Percentiles rank a stretch among this genome's conserved stretches.
Evolutionary conservation across 2,113 vertebrate genomes (phyloP).

Genomic region (Cepphus grylle): DNA sequence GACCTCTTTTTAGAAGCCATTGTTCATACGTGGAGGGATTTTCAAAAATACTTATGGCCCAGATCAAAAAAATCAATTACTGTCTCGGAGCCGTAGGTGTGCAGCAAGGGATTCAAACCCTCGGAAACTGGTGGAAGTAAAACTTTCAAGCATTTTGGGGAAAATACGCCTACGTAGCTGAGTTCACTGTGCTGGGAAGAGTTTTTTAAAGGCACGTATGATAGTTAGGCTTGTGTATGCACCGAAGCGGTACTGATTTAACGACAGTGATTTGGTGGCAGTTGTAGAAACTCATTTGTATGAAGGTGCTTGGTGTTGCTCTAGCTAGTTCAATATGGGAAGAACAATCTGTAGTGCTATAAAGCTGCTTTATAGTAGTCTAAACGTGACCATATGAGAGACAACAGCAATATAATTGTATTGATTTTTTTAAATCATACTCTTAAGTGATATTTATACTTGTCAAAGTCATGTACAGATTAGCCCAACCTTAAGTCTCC

Average conservation of each 20-base stretch:
- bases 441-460: not conserved
- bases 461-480: not conserved
- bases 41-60: not conserved
- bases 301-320: not conserved
- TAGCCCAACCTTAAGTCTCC: not conserved
- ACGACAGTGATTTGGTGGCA: not conserved
- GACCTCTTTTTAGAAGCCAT: constrained; percentile 52
- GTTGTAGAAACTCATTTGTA: not conserved
- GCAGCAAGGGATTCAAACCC: not conserved
- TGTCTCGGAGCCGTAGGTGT: not conserved
- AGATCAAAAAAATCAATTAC: constrained; percentile 10
- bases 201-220: not conserved
- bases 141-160: not conserved
- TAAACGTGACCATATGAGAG: not conserved
- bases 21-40: not conserved
- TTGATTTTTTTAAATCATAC: not conserved
- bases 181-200: not conserved
- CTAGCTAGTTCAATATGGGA: not conserved
- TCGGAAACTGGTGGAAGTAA: not conserved
- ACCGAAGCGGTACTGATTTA: not conserved
- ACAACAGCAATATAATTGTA: not conserved
- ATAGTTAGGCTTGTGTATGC: not conserved
- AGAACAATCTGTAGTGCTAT: not conserved
- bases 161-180: not conserved
- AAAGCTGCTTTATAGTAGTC: not conserved